Base-by-base conservation (phyloP, 2,113 vertebrate genomes). In the Eleginops maclovinus region DNA sequence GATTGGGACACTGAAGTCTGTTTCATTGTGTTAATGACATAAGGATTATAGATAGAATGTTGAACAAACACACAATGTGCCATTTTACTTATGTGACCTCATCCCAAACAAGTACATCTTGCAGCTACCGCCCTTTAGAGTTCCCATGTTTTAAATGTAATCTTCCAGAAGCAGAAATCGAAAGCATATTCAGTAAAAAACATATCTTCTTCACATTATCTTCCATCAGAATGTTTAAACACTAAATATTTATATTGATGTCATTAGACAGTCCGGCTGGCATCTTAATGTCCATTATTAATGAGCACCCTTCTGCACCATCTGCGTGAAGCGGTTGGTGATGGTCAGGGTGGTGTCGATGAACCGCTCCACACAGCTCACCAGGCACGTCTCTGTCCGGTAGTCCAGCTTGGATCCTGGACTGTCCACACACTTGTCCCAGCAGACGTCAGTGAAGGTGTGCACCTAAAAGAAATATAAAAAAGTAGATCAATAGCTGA, bases 361-460 rank as follows among this genome's bases (percentile, higher is more conserved):
- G 91, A 98, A 98, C 17, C 96, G 94, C 82, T 98, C 95, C 79
- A 97, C 97, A 2, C 97, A 98, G 91, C 87, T 97, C 64, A 95
- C 94, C 22, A 98, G 93, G 58, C 96, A 98, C 0, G 94, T 92
- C 92, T 98, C 97, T 0, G 96, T 97, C 63, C 96, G 87, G 41
- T 95, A 93, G 85, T 97, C 96, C 83, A 97, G 84, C 77, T 96
- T 96, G 10, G 94, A 95, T 40, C 96, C 93, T 0, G 96, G 96
- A 56, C 94, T 96, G 19, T 97, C 96, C 87, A 97, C 87, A 46
- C 96, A 98, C 82, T 97, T 97, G 69, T 98, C 97, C 97, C 97
- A 98, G 91, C 97, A 98, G 24, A 96, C 94, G 9, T 97, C 97
- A 55, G 97, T 97, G 87, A 97, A 97, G 16, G 87, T 96, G 90